phyloP scores from a whole-genome alignment of 1,140 invertebrate species.

The Drosophila ogumai region DNA sequence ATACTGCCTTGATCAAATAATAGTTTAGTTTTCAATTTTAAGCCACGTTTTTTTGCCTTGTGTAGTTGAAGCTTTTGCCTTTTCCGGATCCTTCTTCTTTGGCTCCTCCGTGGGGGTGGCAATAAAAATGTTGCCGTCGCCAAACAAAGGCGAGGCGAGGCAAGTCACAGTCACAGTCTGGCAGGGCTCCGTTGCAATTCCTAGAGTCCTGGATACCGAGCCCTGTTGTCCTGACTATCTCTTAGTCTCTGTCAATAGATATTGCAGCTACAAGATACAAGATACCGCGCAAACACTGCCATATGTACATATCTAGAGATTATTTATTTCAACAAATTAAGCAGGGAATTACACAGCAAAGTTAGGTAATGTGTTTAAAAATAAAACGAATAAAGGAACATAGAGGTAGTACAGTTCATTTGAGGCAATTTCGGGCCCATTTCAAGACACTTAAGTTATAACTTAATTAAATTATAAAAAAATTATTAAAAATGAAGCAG shows the following conservation, averaged over 20 bases:
- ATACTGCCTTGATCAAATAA: not conserved
- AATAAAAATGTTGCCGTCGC: slow-evolving; percentile 71
- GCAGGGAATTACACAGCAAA: not conserved
- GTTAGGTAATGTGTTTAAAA: not conserved
- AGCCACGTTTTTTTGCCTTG: not conserved
- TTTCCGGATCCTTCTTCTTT: not conserved
- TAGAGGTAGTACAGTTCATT: not conserved
- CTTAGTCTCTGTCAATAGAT: slow-evolving; percentile 64
- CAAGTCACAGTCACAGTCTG: slow-evolving; percentile 10
- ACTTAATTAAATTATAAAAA: too few relatives aligned
- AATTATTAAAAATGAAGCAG: too few relatives aligned
- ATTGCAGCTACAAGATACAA: slow-evolving; percentile 55
- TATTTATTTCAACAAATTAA: slow-evolving; percentile 46
- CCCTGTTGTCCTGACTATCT: slow-evolving; percentile 1
- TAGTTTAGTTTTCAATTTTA: not conserved
- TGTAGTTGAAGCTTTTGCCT: not conserved
- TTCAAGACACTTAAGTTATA: too few relatives aligned
- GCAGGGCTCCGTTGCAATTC: not conserved
- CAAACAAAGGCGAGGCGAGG: slow-evolving; percentile 70
- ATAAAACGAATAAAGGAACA: not conserved
- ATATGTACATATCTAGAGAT: slow-evolving; percentile 25
- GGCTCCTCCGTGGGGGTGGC: slow-evolving; percentile 18
- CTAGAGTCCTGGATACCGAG: not conserved
- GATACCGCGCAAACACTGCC: slow-evolving; percentile 38
- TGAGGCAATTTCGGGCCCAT: not conserved